A percentile compares a stretch with the other conserved stretches of the same genome.
phyloP scores from a whole-genome alignment of 37 sponge, comb jelly and placozoan genomes.

The Spongilla lacustris region DNA sequence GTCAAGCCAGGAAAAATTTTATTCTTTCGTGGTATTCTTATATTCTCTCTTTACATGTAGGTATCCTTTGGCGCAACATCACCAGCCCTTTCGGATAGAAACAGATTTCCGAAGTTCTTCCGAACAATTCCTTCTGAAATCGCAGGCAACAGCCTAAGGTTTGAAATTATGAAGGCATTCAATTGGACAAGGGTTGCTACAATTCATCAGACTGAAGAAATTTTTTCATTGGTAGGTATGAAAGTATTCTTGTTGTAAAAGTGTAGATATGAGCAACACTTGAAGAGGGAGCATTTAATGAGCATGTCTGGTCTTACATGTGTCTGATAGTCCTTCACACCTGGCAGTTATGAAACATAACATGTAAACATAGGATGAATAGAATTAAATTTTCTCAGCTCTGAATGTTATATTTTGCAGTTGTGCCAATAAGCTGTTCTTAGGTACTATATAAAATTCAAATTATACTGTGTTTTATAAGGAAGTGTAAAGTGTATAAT shows the following conservation, averaged over 20 bases:
- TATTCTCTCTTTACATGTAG: slow-evolving; percentile 20
- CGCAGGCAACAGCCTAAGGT: slow-evolving; percentile 37
- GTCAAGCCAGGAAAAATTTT: not conserved
- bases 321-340: too few relatives aligned
- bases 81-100: slow-evolving; percentile 53
- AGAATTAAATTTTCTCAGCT: too few relatives aligned
- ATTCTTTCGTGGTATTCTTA: not conserved
- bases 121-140: slow-evolving; percentile 72
- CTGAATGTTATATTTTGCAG: too few relatives aligned
- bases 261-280: too few relatives aligned
- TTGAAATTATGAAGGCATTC: slow-evolving; percentile 60
- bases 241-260: not conserved
- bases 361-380: too few relatives aligned
- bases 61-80: slow-evolving; percentile 70
- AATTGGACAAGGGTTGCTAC: slow-evolving; percentile 70
- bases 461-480: too few relatives aligned
- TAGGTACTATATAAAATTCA: too few relatives aligned
- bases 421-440: too few relatives aligned
- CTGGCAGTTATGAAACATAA: too few relatives aligned
- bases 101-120: slow-evolving; percentile 52
- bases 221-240: slow-evolving; percentile 58
- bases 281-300: too few relatives aligned
- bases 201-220: slow-evolving; percentile 61
- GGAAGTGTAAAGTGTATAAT: too few relatives aligned
- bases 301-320: too few relatives aligned